Evolutionary conservation across 2,888 invertebrate species (phyloP), one percentile per base, ranked within the genome.

Genomic region (Ceraclea dissimilis): DNA sequence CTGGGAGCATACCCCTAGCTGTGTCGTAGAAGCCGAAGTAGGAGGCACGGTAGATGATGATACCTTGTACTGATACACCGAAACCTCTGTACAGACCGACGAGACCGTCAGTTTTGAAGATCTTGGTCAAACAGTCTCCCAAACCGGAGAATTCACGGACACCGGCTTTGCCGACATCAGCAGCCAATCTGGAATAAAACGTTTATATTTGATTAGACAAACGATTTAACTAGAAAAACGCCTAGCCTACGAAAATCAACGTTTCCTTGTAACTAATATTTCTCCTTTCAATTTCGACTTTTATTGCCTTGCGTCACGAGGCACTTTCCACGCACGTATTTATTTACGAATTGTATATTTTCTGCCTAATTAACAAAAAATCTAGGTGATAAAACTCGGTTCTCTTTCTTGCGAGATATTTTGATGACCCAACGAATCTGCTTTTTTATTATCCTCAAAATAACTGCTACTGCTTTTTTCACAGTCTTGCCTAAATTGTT

Each of bases 11-110:
- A 70, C 93, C 91, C 73, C 93, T 93, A 66, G 93, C 93, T 58
- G 94, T 94, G 76, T 95, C 95, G 76, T 92, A 95, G 83, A 93
- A 90, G 63, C 95, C 95, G 78, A 95, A 95, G 84, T 93, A 95
- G 60, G 93, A 83, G 49, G 94, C 94, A 73, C 93, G 89, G 81
- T 95, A 96, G 77, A 95, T 94, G 69, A 95, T 90, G 79, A 93
- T 93, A 73, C 94, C 94, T 76, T 94, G 93, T 63, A 95, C 94
- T 60, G 94, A 95, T 66, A 95, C 94, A 67, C 89, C 86, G 79
- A 96, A 94, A 62, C 95, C 95, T 74, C 91, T 85, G 84, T 96
- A 96, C 63, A 96, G 79, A 66, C 95, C 95, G 63, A 69, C 67
- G 46, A 92, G 71, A 60, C 94, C 95, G 69, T 95, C 94, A 64